These are phyloP conservation scores for Acrobasis suavella DNA, from an alignment of 2,888 invertebrate genomes.

Conservation along the genomic window DNA sequence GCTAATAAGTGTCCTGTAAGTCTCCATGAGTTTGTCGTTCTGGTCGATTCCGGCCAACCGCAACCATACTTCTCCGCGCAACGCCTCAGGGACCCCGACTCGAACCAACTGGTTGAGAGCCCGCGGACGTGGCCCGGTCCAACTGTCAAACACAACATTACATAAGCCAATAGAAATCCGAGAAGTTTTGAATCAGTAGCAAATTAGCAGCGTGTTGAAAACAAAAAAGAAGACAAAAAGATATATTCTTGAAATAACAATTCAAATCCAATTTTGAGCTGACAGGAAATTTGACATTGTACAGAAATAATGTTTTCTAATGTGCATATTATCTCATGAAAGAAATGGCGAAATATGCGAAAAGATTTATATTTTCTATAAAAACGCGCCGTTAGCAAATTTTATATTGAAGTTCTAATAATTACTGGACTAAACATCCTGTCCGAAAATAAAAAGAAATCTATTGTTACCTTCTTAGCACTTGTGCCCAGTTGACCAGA, in stretches of 20 bases:
- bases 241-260: too few species aligned
- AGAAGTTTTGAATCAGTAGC: too few species aligned
- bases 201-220: too few species aligned
- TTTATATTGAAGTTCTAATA: too few species aligned
- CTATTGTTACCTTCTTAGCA: constrained; percentile 84
- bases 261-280: too few species aligned
- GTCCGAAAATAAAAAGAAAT: neutral
- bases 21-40: constrained; percentile 93
- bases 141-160: constrained; percentile 48
- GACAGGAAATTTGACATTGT: too few species aligned
- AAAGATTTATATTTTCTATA: too few species aligned
- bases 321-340: too few species aligned
- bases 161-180: neutral
- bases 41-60: constrained; percentile 94
- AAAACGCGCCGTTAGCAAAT: too few species aligned
- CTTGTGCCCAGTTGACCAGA: constrained; percentile 96
- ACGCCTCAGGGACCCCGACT: constrained; percentile 96
- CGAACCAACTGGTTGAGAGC: constrained; percentile 90
- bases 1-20: constrained; percentile 94
- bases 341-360: too few species aligned
- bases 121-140: constrained; percentile 90
- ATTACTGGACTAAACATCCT: neutral
- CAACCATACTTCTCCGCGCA: constrained; percentile 99
- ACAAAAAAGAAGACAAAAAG: too few species aligned
- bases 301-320: too few species aligned